Evolutionary conservation across 2,113 vertebrate genomes (phyloP), one percentile per base, ranked within the genome.

Genomic region (Peucedramus taeniatus): DNA sequence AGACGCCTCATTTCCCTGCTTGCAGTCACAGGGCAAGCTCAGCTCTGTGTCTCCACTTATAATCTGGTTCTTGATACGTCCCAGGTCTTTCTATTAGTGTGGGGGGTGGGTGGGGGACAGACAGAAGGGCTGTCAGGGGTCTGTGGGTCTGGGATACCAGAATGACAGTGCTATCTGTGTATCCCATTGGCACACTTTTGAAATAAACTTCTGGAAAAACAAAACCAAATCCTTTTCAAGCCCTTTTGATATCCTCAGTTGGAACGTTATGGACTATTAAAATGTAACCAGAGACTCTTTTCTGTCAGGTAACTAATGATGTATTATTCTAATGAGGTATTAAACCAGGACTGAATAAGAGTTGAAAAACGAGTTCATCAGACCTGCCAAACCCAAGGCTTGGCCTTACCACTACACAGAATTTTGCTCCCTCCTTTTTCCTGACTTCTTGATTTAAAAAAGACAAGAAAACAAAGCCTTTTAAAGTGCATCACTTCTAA

Each of bases 1-100:
- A 97, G 95, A 85, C 95, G 95, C 94, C 90, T 81, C 91, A 83
- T 78, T 93, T 94, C 90, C 96, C 92, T 87, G 89, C 95, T 83
- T 85, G 76, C 91, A 85, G 90, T 61, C 61, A 20, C 77, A 51
- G 97, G 94, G 90, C 81, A 23, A 42, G 78, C 93, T 78, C 87
- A 97, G 94, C 90, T 89, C 82, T 8, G 2, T 94, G 87, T 97
- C 97, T 94, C 94, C 50, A 1, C 80, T 87, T 93, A 61, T 97
- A 72, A 82, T 92, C 3, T 15, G 90, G 50, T 91, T 77, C 82
- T 93, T 69, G 68, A 72, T 86, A 19, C 49, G 51, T 95, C 87
- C 83, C 70, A 51, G 57, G 23, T 89, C 53, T 81, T 87, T 89
- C 33, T 60, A 35, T 35, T 89, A 90, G 74, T 89, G 77, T 72